Evolutionary conservation across 2,113 vertebrate species (phyloP).

Genomic region (Pleuronectes platessa): DNA sequence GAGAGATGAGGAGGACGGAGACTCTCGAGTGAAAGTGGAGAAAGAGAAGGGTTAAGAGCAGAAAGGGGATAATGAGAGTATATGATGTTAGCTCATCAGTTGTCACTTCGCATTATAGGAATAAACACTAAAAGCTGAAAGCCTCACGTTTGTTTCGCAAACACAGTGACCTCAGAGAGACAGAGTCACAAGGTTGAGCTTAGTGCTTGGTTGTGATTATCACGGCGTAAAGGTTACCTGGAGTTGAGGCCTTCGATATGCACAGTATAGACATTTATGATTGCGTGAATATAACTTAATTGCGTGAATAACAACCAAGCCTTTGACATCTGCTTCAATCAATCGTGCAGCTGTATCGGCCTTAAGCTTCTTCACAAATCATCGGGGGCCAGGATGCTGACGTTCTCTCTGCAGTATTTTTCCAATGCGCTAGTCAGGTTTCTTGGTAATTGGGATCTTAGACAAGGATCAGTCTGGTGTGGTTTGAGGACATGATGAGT

Average conservation of each 20-base stretch:
- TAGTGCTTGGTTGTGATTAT: slow-evolving; percentile 50
- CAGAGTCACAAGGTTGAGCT: slow-evolving; percentile 56
- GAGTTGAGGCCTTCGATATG: slow-evolving; percentile 64
- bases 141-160: slow-evolving; percentile 34
- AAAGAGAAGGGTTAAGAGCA: slow-evolving; percentile 9
- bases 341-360: slow-evolving; percentile 69
- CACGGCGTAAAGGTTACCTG: slow-evolving; percentile 58
- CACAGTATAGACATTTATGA: slow-evolving; percentile 61
- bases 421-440: slow-evolving; percentile 52
- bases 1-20: slow-evolving; percentile 19
- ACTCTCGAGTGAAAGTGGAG: slow-evolving; percentile 1
- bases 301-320: slow-evolving; percentile 64
- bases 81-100: slow-evolving; percentile 43
- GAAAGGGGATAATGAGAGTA: slow-evolving; percentile 28
- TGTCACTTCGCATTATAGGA: slow-evolving; percentile 49
- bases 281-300: slow-evolving; percentile 64
- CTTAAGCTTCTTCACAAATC: slow-evolving; percentile 72
- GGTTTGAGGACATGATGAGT: slow-evolving; percentile 36
- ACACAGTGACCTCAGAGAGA: slow-evolving; percentile 57
- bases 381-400: slow-evolving; percentile 46
- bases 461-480: slow-evolving; percentile 33
- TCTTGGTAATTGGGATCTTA: slow-evolving; percentile 63
- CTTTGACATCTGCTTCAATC: slow-evolving; percentile 61
- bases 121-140: slow-evolving; percentile 11
- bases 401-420: slow-evolving; percentile 59